Percentiles rank a stretch among this genome's conserved stretches.
Conservation (phyloP, 2,113 vertebrate genomes). For the Atractosteus spatula region DNA sequence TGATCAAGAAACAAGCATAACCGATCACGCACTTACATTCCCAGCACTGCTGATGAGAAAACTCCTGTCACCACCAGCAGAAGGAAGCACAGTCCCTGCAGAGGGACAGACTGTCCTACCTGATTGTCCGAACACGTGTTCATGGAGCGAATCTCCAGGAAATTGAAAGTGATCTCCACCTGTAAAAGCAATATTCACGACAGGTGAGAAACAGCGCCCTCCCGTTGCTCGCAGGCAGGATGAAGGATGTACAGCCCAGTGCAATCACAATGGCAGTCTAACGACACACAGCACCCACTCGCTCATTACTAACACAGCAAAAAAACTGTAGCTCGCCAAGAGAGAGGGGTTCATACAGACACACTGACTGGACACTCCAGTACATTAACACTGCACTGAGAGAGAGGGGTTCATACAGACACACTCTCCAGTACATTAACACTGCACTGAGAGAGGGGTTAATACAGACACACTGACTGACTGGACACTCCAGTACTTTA, state of each 20-base stretch:
- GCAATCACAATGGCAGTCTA: no score
- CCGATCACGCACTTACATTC: constrained; percentile 6
- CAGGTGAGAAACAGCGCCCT: no score
- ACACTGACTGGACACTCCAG: no score
- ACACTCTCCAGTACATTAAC: no score
- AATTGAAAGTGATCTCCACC: constrained; percentile 70
- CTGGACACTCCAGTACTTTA: no score
- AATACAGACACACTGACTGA: no score
- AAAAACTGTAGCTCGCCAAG: not conserved
- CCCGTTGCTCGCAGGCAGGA: no score
- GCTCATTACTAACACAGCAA: not conserved
- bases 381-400: no score
- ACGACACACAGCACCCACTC: not conserved
- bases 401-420: no score
- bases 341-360: no score
- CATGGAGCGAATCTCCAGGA: constrained; percentile 70
- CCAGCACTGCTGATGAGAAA: not conserved
- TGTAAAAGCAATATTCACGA: constrained; percentile 27
- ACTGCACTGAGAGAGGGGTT: no score
- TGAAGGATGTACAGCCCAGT: no score
- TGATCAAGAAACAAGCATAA: constrained; percentile 33
- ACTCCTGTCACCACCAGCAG: not conserved
- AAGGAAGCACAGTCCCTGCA: not conserved
- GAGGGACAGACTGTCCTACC: constrained; percentile 36
- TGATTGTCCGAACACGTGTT: constrained; percentile 67